Evolutionary conservation across 2,113 vertebrate species (phyloP), one percentile per base, ranked within the genome.

Genomic region (Antennarius striatus): DNA sequence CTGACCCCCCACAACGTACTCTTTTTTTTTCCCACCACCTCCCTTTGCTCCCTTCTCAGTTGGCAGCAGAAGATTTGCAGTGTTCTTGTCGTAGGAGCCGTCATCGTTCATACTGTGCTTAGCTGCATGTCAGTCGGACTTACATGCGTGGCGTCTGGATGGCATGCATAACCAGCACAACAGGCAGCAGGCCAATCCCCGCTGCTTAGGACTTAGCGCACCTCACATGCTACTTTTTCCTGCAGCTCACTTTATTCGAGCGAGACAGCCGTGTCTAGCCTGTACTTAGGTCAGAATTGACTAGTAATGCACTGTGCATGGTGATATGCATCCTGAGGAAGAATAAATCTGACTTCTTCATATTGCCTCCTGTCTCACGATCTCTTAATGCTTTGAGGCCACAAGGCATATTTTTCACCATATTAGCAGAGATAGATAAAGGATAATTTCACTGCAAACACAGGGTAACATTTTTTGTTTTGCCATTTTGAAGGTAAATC

Each of bases 291-390:
- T 22, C 2, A 22, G 22, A 22, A 22, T 22, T 22, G 22, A 22
- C 22, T 2, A 22, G 22, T 16, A n/a, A 62, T n/a, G 45, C 29
- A 1, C 7, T 4, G 46, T 72, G 63, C 42, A 13, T n/a, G 13
- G 28, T 29, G 22, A 68, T 51, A 30, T 22, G 22, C 22, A 22
- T 22, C 22, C 22, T 22, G 60, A 32, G 17, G 51, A 7, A 43
- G 40, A 14, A 43, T 32, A 16, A 52, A 8, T 13, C 43, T 3
- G 17, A 39, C 51, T 28, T 16, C 47, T 40, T 29, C 39, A 43
- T 12, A 68, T 53, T 9, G 65, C 30, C 29, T 77, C 77, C 63
- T 28, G 73, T 77, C 81, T 77, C 54, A 15, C 63, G 73, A 74
- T 71, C 64, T 71, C 64, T 56, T 10, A 1, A 30, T 12, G 28